Percentiles rank a stretch among this genome's conserved stretches.
These are phyloP conservation scores for Drosophila lowei DNA, from an alignment of 1,140 invertebrate species.

Conservation along the genomic window DNA sequence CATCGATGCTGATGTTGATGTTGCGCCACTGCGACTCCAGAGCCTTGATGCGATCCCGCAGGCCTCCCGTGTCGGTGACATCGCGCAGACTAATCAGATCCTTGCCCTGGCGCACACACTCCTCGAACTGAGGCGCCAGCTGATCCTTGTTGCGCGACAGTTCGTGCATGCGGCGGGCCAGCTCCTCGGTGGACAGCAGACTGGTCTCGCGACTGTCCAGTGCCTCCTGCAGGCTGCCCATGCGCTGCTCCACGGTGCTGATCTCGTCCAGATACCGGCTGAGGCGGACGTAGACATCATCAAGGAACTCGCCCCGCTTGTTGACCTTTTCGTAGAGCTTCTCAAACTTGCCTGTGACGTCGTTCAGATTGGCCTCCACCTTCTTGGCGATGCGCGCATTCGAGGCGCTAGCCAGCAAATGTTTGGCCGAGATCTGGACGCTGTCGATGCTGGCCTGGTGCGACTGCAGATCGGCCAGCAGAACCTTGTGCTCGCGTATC, in stretches of 20 bases:
- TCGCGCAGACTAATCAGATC: constrained; percentile 94
- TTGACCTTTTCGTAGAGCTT: constrained; percentile 91
- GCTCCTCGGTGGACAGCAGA: constrained; percentile 87
- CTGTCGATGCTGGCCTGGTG: constrained; percentile 93
- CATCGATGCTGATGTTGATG: constrained; percentile 90
- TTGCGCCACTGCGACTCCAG: constrained; percentile 95
- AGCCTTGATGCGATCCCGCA: constrained; percentile 94
- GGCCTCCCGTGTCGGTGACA: constrained; percentile 92
- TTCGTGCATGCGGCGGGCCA: constrained; percentile 86
- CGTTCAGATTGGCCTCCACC: constrained; percentile 93
- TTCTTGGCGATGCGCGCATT: constrained; percentile 94
- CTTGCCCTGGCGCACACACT: constrained; percentile 91
- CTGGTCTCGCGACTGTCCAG: constrained; percentile 89
- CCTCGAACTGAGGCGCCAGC: constrained; percentile 87
- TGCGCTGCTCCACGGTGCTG: constrained; percentile 88
- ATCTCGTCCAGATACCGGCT: constrained; percentile 89
- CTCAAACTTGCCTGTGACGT: constrained; percentile 92
- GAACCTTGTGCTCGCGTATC: constrained; percentile 90
- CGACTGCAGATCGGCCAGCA: constrained; percentile 92
- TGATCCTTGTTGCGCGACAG: constrained; percentile 84
- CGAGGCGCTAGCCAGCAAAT: constrained; percentile 91
- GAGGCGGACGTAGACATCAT: constrained; percentile 90
- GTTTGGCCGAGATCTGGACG: constrained; percentile 90
- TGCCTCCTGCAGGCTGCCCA: constrained; percentile 88
- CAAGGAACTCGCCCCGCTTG: constrained; percentile 91